phyloP scores from a whole-genome alignment of 1,140 invertebrate genomes.

The Drosophila dunni region DNA sequence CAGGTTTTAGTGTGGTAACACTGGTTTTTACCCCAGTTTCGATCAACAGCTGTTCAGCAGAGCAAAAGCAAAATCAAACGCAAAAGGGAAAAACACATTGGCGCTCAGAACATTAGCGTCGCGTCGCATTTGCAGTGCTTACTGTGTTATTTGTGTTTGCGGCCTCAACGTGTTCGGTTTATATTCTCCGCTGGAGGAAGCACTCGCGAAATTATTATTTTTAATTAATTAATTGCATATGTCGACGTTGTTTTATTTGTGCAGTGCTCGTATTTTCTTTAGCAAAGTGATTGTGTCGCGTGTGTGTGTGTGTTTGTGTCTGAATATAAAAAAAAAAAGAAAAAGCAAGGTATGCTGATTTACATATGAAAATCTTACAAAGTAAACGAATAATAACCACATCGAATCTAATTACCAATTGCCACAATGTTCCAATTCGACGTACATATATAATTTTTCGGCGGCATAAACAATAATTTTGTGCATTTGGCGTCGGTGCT shows the following conservation, averaged over 20 bases:
- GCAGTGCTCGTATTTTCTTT: constrained; percentile 28
- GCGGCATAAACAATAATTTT: constrained; percentile 18
- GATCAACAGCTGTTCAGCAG: constrained; percentile 47
- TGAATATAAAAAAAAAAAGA: constrained; percentile 18
- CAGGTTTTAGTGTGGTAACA: constrained; percentile 32
- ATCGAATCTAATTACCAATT: constrained; percentile 20
- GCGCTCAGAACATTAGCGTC: constrained; percentile 45
- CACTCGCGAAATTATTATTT: constrained; percentile 34
- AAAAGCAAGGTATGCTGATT: constrained; percentile 29
- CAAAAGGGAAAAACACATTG: constrained; percentile 36
- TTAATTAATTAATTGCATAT: constrained; percentile 50
- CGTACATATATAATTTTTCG: not conserved
- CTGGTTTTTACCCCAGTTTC: constrained; percentile 41
- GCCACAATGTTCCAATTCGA: not conserved
- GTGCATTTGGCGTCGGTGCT: constrained; percentile 7
- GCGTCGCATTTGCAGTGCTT: constrained; percentile 51
- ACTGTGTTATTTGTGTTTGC: constrained; percentile 59
- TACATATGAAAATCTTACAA: constrained; percentile 30
- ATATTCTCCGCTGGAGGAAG: constrained; percentile 3
- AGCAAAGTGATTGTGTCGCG: constrained; percentile 13
- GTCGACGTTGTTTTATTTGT: constrained; percentile 38
- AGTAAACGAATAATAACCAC: constrained; percentile 14
- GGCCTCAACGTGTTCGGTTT: constrained; percentile 63
- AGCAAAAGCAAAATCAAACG: constrained; percentile 23
- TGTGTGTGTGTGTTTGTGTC: constrained; percentile 4